These are phyloP conservation scores for Pachypeltis micranthus DNA, from an alignment of 1,140 invertebrate genomes.

Conservation along the genomic window DNA sequence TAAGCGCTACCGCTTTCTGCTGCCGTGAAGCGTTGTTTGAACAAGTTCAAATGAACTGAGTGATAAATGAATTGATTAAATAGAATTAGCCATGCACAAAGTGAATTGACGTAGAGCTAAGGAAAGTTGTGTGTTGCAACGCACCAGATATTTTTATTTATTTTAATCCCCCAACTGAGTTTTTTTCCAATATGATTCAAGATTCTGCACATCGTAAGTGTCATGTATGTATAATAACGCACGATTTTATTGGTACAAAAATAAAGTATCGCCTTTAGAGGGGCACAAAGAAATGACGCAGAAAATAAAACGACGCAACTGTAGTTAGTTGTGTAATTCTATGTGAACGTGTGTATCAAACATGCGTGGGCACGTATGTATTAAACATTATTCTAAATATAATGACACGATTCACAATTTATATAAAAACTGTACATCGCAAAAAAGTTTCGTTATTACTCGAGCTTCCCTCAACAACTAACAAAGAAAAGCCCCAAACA, in stretches of 20 bases:
- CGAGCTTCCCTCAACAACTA: conserved; percentile 10
- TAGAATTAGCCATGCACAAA: too few species aligned
- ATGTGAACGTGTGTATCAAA: too few species aligned
- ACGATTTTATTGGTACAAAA: not conserved
- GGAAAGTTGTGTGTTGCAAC: too few species aligned
- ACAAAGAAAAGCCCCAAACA: conserved; percentile 17
- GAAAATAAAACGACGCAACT: not conserved
- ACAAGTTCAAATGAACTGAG: too few species aligned
- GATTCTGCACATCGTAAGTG: too few species aligned
- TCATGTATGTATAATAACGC: too few species aligned
- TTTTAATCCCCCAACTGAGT: not conserved
- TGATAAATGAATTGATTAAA: too few species aligned
- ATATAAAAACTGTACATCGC: conserved; percentile 20
- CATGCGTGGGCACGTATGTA: too few species aligned
- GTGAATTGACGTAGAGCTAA: too few species aligned
- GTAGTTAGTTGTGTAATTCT: conserved; percentile 4
- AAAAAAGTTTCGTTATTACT: conserved; percentile 8
- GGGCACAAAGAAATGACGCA: not conserved
- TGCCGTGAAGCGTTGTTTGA: too few species aligned
- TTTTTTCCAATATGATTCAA: not conserved
- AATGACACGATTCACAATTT: conserved; percentile 19
- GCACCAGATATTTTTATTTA: not conserved
- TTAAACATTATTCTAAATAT: conserved; percentile 9
- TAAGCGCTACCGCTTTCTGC: too few species aligned
- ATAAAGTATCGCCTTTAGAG: not conserved